These are phyloP conservation scores for Lethrus apterus DNA, from an alignment of 1,140 invertebrate genomes.

Conservation along the genomic window DNA sequence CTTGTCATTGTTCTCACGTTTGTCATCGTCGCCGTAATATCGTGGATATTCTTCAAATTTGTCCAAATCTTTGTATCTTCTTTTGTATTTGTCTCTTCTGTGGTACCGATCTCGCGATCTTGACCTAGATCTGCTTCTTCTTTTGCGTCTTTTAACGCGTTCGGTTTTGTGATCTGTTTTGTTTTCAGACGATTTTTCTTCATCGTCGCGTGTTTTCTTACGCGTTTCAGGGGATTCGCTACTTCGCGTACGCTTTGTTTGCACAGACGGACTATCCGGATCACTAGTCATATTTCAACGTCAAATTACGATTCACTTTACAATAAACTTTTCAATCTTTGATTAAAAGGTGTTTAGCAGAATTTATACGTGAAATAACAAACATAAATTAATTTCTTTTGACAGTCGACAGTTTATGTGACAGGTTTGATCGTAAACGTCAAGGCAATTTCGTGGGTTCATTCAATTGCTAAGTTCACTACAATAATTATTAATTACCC, in stretches of 20 bases:
- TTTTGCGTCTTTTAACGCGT: background rate
- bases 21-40: slow-evolving; percentile 35
- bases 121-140: background rate
- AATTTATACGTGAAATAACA: too few relatives aligned
- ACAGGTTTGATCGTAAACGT: too few relatives aligned
- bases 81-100: slow-evolving; percentile 11
- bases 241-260: background rate
- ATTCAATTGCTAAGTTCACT: too few relatives aligned
- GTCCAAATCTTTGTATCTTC: slow-evolving; percentile 19
- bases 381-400: too few relatives aligned
- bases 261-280: too few relatives aligned
- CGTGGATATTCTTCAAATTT: slow-evolving; percentile 24
- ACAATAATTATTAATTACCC: too few relatives aligned
- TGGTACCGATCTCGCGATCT: slow-evolving; percentile 16
- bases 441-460: too few relatives aligned
- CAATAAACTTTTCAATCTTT: too few relatives aligned
- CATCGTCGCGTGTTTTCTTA: background rate
- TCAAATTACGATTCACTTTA: too few relatives aligned
- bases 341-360: too few relatives aligned
- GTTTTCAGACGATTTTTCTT: background rate
- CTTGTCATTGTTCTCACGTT: slow-evolving; percentile 33
- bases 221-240: background rate
- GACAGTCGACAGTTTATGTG: too few relatives aligned
- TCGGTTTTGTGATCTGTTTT: background rate
- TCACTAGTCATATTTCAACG: too few relatives aligned